These are phyloP conservation scores for Silvanus unidentatus DNA, from an alignment of 2,888 invertebrate genomes.

Conservation along the genomic window DNA sequence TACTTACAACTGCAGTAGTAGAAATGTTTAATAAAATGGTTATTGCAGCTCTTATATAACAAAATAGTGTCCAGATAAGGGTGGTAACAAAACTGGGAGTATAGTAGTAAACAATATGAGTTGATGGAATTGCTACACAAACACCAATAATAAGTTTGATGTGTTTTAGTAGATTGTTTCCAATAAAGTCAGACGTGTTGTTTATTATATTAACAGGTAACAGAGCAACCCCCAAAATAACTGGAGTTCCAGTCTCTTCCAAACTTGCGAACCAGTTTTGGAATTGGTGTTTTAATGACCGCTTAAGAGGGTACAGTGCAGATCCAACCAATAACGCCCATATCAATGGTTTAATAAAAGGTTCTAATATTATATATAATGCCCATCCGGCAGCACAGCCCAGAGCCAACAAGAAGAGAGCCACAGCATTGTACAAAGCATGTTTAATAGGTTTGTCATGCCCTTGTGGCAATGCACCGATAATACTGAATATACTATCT, in stretches of 20 bases:
- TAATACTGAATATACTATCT: slow-evolving; percentile 63
- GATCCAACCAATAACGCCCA: slow-evolving; percentile 98
- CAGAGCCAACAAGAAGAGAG: slow-evolving; percentile 66
- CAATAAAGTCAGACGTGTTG: slow-evolving; percentile 67
- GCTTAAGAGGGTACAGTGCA: slow-evolving; percentile 91
- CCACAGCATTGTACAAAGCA: slow-evolving; percentile 84
- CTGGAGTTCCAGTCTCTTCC: slow-evolving; percentile 61
- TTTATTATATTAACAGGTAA: slow-evolving; percentile 74
- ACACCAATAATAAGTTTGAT: slow-evolving; percentile 53
- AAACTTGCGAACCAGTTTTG: slow-evolving; percentile 72
- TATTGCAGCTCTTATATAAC: not conserved
- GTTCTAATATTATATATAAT: slow-evolving; percentile 78
- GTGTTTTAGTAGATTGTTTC: slow-evolving; percentile 63
- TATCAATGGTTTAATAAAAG: slow-evolving; percentile 87
- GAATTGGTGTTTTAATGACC: slow-evolving; percentile 66
- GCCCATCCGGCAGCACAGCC: slow-evolving; percentile 68
- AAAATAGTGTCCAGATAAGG: slow-evolving; percentile 49
- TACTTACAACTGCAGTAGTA: slow-evolving; percentile 12
- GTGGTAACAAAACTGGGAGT: slow-evolving; percentile 61
- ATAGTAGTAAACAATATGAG: slow-evolving; percentile 63
- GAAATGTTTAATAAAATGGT: not conserved
- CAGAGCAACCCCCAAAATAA: slow-evolving; percentile 53
- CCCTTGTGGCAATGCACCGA: slow-evolving; percentile 64
- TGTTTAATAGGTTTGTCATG: slow-evolving; percentile 87
- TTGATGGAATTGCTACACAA: slow-evolving; percentile 44